Conservation (phyloP, 92 coral and sea anemone genomes). For the Anthopleura xanthogrammica region DNA sequence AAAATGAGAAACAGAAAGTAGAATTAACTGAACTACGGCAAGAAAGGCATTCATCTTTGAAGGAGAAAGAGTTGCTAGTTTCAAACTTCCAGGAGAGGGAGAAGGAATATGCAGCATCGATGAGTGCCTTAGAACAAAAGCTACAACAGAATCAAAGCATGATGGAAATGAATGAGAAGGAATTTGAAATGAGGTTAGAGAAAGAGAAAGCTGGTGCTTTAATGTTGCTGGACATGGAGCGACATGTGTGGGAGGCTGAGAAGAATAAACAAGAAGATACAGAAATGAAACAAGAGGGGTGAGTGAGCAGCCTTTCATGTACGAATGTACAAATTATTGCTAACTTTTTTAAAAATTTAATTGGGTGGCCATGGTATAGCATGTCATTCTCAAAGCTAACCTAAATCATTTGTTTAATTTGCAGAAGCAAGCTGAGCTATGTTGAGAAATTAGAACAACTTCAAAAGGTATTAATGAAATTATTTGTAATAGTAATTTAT, state of each 20-base stretch:
- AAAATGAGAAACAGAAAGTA: conserved; percentile 51
- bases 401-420: too few species aligned
- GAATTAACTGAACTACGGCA: conserved; percentile 40
- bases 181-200: conserved; percentile 59
- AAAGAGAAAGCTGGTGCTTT: conserved; percentile 70
- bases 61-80: conserved; percentile 44
- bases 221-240: conserved; percentile 72
- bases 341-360: too few species aligned
- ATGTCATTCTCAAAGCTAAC: too few species aligned
- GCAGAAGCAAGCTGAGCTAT: conserved; percentile 19
- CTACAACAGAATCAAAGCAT: conserved; percentile 45
- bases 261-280: conserved; percentile 28
- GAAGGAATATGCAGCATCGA: conserved; percentile 40
- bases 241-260: conserved; percentile 90
- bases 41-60: conserved; percentile 57
- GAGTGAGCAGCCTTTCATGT: background rate
- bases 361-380: too few species aligned
- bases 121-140: conserved; percentile 51
- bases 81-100: conserved; percentile 50
- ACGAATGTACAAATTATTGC: too few species aligned
- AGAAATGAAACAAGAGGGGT: conserved; percentile 47
- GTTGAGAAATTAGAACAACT: too few species aligned
- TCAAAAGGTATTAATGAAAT: background rate
- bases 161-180: conserved; percentile 61
- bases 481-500: background rate